Base-by-base conservation (phyloP, 2,797 vertebrate species). In the Sebastes matsubarae region DNA sequence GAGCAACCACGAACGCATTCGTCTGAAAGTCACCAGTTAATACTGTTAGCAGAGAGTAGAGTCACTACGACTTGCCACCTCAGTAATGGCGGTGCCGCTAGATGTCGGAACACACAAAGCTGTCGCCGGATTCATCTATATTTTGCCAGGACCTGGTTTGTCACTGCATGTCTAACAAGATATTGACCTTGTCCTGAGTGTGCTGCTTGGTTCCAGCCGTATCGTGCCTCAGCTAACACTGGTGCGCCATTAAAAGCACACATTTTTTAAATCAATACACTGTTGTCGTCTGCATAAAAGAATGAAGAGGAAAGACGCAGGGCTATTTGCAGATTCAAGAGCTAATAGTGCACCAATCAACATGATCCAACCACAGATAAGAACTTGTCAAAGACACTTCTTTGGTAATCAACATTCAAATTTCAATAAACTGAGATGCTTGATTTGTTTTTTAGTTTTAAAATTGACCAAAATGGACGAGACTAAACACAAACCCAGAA, bases 251-350 rank as follows among this genome's bases (percentile, higher is more conserved):
- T 81, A 66, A 74, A 73, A 73, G 70, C 71, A 72, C 54, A 58
- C 18, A 24, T 46, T 34, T 80, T 77, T 52, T 1, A 36, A 54
- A 80, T 85, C 77, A 75, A 83, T 83, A 67, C 2, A 12, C 30
- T 58, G 68, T 18, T 73, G 57, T 57, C 14, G 10, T 70, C 25
- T 77, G 18, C 18, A 69, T 74, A 72, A 57, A 24, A 12, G 8
- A 59, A 57, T n/a, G 8, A 8, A 63, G 8, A 5, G 3, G 13
- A 4, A 5, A 36, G 29, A 36, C 22, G 8, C n/a, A 10, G n/a
- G 9, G 24, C 18, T 36, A 1, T 60, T n/a, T 66, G 65, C 52
- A 46, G 18, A 70, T 70, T 63, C 11, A 46, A 61, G n/a, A 60
- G 69, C 4, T 72, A 64, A 64, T 6, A 38, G 7, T n/a, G 18